Evolutionary conservation across 2,797 vertebrate species (phyloP).

Genomic region (Morelia viridis): DNA sequence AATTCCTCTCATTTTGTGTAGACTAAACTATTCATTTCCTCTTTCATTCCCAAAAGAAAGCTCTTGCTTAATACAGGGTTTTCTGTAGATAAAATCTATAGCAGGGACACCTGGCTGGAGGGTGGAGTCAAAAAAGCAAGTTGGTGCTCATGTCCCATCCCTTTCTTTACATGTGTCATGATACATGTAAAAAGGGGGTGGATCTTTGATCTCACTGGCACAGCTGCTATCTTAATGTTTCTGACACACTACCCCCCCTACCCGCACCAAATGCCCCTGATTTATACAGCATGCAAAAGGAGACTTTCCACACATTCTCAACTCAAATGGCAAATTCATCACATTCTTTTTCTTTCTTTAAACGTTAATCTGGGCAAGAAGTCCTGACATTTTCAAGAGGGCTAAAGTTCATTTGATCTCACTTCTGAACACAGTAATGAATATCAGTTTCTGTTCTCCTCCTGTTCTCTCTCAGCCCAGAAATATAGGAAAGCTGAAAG

Average conservation of each 20-base stretch:
- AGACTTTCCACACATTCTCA: not conserved
- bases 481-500: too few relatives aligned
- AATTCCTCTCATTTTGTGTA: conserved; percentile 43
- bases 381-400: not conserved
- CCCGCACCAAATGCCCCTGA: not conserved
- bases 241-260: not conserved
- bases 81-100: conserved; percentile 11
- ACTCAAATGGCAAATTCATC: not conserved
- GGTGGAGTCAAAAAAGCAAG: not conserved
- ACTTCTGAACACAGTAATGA: not conserved
- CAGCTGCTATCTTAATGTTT: not conserved
- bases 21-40: conserved; percentile 47
- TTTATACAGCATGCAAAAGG: not conserved
- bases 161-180: not conserved
- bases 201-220: not conserved
- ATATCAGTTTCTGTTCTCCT: not conserved
- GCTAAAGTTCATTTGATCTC: not conserved
- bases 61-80: conserved; percentile 23
- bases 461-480: not conserved
- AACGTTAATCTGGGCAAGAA: not conserved
- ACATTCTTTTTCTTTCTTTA: too few relatives aligned
- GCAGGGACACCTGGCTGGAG: not conserved
- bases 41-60: conserved; percentile 26
- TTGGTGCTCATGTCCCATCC: not conserved
- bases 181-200: not conserved